Evolutionary conservation across 2,113 vertebrate species (phyloP).

Genomic region (Chitala chitala): DNA sequence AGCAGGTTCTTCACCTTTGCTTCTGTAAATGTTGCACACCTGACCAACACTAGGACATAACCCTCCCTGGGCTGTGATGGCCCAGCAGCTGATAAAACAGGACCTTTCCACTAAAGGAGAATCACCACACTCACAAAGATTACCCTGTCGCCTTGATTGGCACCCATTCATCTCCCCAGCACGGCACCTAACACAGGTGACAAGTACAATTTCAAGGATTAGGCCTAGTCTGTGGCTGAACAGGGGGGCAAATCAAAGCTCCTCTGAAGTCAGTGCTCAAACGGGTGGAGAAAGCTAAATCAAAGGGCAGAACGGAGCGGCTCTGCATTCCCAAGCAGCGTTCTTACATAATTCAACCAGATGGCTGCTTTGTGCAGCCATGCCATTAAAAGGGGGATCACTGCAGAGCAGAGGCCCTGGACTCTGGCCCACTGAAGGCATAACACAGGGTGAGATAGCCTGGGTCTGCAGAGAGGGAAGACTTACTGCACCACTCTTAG

Average conservation of each 20-base stretch:
- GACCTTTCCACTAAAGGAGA: neutral
- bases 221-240: constrained; percentile 43
- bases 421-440: neutral
- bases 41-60: too few relatives aligned
- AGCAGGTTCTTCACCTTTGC: neutral
- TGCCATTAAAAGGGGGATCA: constrained; percentile 42
- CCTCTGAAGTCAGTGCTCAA: constrained; percentile 17
- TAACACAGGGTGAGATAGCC: neutral
- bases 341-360: constrained; percentile 54
- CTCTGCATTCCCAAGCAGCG: constrained; percentile 29
- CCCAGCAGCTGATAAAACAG: neutral
- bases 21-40: too few relatives aligned
- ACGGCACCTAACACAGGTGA: constrained; percentile 40
- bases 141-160: neutral
- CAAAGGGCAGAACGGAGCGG: constrained; percentile 30
- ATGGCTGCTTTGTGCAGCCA: constrained; percentile 50
- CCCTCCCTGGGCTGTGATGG: neutral
- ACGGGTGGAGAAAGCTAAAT: constrained; percentile 16
- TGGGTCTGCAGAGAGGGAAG: neutral
- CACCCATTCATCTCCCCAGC: constrained; percentile 38
- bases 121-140: neutral
- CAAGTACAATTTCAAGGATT: constrained; percentile 53
- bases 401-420: constrained; percentile 1
- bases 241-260: constrained; percentile 38
- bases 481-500: neutral